Percentiles rank a stretch among this genome's conserved stretches.
Conservation (phyloP, 2,888 invertebrate genomes). For the Rutpela maculata region DNA sequence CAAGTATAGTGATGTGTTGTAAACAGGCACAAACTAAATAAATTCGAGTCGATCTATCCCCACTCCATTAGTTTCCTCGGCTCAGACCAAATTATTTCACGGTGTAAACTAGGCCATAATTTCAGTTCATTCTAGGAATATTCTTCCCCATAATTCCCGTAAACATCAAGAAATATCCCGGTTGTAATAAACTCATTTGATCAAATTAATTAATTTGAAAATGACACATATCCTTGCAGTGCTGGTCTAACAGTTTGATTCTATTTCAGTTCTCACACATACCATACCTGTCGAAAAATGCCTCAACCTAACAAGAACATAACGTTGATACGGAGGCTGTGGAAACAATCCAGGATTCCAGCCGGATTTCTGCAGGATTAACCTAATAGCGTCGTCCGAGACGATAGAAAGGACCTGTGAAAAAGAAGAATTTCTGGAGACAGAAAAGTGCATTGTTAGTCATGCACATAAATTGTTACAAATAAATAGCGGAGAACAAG, state of each 20-base stretch:
- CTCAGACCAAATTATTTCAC: too few species aligned
- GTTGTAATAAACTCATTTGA: too few species aligned
- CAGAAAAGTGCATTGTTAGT: constrained; percentile 61
- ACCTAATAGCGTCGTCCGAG: constrained; percentile 45
- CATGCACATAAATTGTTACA: constrained; percentile 67
- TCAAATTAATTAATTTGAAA: too few species aligned
- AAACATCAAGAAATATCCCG: too few species aligned
- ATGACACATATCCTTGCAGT: too few species aligned
- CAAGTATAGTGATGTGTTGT: too few species aligned
- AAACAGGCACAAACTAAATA: too few species aligned
- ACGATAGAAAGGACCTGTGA: constrained; percentile 25
- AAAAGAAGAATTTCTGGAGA: constrained; percentile 33
- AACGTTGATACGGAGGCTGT: constrained; percentile 24
- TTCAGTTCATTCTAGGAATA: too few species aligned
- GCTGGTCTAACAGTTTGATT: not conserved
- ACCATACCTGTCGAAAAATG: not conserved
- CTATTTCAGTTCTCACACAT: not conserved
- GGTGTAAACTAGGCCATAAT: too few species aligned
- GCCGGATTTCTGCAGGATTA: constrained; percentile 44
- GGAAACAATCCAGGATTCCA: constrained; percentile 39
- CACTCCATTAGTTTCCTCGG: too few species aligned
- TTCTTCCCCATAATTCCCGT: too few species aligned
- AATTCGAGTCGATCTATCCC: too few species aligned
- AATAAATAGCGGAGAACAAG: constrained; percentile 59
- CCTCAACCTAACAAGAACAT: constrained; percentile 10